These are phyloP conservation scores for Watsonalla binaria DNA, from an alignment of 2,888 invertebrate genomes.

Conservation along the genomic window DNA sequence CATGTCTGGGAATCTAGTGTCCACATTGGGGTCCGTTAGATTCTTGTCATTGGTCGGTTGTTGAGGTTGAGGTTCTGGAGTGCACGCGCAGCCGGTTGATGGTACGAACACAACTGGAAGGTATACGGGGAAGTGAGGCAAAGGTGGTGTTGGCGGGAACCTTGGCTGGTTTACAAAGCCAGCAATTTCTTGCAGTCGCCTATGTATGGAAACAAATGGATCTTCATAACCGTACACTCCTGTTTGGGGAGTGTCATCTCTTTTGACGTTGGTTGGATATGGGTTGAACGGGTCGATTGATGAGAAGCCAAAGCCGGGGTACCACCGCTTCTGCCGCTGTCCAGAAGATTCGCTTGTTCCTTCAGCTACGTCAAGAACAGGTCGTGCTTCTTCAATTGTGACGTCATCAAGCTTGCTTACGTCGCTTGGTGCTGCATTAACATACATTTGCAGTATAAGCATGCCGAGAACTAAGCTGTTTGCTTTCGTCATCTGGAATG, in stretches of 20 bases:
- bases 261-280: conserved; percentile 28
- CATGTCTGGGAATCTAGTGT: conserved; percentile 41
- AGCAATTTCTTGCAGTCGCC: conserved; percentile 39
- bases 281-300: conserved; percentile 28
- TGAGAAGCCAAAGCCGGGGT: conserved; percentile 36
- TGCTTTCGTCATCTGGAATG: conserved; percentile 57
- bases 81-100: conserved; percentile 38
- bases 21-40: conserved; percentile 24
- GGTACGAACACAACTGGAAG: conserved; percentile 48
- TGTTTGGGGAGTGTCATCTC: conserved; percentile 27
- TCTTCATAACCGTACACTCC: conserved; percentile 34
- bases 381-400: conserved; percentile 23
- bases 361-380: conserved; percentile 29
- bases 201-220: conserved; percentile 39
- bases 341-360: conserved; percentile 17
- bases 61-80: conserved; percentile 13
- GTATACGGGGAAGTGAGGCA: conserved; percentile 36
- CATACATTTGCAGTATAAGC: conserved; percentile 37
- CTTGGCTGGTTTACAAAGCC: conserved; percentile 28
- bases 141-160: conserved; percentile 23
- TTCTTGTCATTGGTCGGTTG: conserved; percentile 12
- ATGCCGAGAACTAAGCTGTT: conserved; percentile 31
- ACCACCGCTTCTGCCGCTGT: conserved; percentile 47
- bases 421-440: conserved; percentile 45
- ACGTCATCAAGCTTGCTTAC: conserved; percentile 29